These are phyloP conservation scores for Leptinotarsa texana DNA, from an alignment of 1,140 invertebrate genomes.

Conservation along the genomic window DNA sequence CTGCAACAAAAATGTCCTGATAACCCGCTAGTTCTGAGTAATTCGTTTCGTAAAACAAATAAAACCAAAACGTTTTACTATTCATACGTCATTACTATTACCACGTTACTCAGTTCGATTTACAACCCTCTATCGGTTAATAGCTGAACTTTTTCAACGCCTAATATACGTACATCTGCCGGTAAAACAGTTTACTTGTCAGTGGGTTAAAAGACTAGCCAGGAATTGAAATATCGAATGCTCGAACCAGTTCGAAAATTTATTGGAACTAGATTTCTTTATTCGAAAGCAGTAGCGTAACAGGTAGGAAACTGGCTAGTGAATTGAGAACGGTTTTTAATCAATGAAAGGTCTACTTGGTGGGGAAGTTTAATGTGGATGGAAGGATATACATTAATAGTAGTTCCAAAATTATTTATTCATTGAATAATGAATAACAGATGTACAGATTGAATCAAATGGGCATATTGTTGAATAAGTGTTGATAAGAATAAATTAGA, in stretches of 20 bases:
- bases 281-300: neutral
- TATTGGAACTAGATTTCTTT: slow-evolving; percentile 11
- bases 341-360: too few relatives aligned
- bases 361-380: too few relatives aligned
- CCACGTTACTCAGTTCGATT: neutral
- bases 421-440: neutral
- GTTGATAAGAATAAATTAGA: too few relatives aligned
- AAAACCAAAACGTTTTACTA: too few relatives aligned
- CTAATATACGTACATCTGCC: slow-evolving; percentile 31
- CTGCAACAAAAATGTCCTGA: too few relatives aligned
- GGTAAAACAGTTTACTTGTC: slow-evolving; percentile 48
- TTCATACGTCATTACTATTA: too few relatives aligned
- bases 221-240: slow-evolving; percentile 11
- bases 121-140: slow-evolving; percentile 42
- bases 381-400: too few relatives aligned
- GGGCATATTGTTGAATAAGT: too few relatives aligned
- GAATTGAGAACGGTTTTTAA: too few relatives aligned
- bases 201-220: neutral
- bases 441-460: neutral
- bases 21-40: too few relatives aligned
- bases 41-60: too few relatives aligned
- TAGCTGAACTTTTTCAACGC: slow-evolving; percentile 44
- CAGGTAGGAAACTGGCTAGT: neutral
- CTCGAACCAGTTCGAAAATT: slow-evolving; percentile 18
- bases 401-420: neutral